Conservation (phyloP, 2,797 vertebrate species). For the Notamacropus eugenii region DNA sequence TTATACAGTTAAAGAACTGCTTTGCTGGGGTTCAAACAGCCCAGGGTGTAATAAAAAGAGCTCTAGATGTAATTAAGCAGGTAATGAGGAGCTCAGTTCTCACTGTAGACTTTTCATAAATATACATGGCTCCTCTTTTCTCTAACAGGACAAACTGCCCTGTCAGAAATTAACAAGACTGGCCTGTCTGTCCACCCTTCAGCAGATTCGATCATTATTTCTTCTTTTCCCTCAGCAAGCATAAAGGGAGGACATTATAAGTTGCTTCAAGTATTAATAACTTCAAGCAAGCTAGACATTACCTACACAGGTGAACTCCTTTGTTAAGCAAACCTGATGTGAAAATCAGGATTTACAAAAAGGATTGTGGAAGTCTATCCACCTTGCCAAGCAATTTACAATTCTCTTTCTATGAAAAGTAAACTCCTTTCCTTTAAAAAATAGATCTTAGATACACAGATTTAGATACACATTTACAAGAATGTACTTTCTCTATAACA, state of each 20-base stretch:
- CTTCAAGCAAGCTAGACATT: not conserved
- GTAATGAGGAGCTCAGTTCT: not conserved
- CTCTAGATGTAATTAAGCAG: not conserved
- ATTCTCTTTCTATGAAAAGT: not conserved
- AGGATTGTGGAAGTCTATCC: conserved; percentile 13
- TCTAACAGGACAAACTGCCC: conserved; percentile 29
- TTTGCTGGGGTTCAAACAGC: not conserved
- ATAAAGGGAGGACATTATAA: conserved; percentile 23
- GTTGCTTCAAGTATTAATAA: not conserved
- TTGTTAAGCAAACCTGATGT: not conserved
- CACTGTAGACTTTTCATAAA: not conserved
- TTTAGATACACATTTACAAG: not conserved
- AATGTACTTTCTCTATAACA: conserved; percentile 11
- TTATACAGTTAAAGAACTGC: not conserved
- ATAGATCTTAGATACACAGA: conserved; percentile 15
- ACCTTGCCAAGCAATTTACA: conserved; percentile 15
- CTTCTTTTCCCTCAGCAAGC: conserved; percentile 22
- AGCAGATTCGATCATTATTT: not conserved
- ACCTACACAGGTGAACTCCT: not conserved
- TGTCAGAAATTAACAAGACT: conserved; percentile 16
- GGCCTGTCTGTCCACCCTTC: conserved; percentile 15
- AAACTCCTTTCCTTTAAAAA: not conserved
- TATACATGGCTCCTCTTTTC: not conserved
- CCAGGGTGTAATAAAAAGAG: not conserved
- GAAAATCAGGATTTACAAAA: conserved; percentile 25